Percentiles rank a stretch among this genome's conserved stretches.
Conservation (phyloP, 2,888 invertebrate species). For the Luperina testacea region DNA sequence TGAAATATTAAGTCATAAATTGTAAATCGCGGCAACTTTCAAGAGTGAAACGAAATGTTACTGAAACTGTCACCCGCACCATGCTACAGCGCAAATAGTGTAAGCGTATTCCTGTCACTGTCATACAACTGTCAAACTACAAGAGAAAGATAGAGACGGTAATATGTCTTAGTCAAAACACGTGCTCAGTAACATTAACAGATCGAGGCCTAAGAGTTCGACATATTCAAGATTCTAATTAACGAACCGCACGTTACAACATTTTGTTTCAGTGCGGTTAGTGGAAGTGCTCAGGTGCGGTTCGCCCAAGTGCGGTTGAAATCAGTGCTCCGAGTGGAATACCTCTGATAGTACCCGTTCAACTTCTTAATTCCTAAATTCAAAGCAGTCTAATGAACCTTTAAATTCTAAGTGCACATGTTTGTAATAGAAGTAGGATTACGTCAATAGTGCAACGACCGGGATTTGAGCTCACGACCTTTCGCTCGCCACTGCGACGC, state of each 20-base stretch:
- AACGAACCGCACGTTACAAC: no score
- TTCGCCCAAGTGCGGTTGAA: no score
- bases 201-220: neutral
- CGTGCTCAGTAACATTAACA: neutral
- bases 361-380: neutral
- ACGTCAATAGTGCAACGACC: constrained; percentile 18
- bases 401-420: neutral
- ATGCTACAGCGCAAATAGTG: no score
- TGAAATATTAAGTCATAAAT: no score
- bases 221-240: no score
- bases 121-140: neutral
- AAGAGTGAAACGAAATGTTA: no score
- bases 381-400: neutral
- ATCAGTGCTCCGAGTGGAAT: no score
- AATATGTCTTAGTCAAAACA: neutral
- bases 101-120: neutral
- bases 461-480: constrained; percentile 25
- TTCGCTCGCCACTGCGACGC: constrained; percentile 18
- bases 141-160: neutral
- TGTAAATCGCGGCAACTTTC: no score
- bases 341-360: neutral
- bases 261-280: no score
- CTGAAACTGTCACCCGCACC: no score
- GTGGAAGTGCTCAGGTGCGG: no score
- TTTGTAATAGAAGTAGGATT: neutral